Evolutionary conservation across 2,797 vertebrate genomes (phyloP), one percentile per base, ranked within the genome.

Genomic region (Protonibea diacanthus): DNA sequence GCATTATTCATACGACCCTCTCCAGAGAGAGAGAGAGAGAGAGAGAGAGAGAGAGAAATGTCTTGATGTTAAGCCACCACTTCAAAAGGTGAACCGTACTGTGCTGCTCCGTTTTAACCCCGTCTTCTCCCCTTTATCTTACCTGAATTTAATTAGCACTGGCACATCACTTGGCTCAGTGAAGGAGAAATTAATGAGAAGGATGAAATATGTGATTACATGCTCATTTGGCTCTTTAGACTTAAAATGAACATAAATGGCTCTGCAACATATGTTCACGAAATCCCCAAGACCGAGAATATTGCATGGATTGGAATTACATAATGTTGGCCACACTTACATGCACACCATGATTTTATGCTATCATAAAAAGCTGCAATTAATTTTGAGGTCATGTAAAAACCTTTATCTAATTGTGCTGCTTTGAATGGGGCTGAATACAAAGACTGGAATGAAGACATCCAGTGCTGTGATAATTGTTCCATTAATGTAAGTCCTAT

Each of bases 111-210:
- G 60, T 53, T 79, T 76, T 71, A 84, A 88, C 85, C 86, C 65
- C 13, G 49, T 71, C 77, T 9, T 25, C 44, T 79, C 60, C 51
- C 27, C 63, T 82, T 80, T 74, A 86, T 85, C 74, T 74, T 48
- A 85, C 86, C 84, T 86, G 83, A 51, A 78, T 83, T 81, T 87
- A 86, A 93, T 91, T 87, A 85, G 59, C 45, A 52, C 66, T 45
- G 76, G 71, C 83, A 71, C 51, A 76, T 86, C 61, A 52, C 47
- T 49, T 23, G 64, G 57, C 61, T 73, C 74, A 63, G 81, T 38
- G 66, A 81, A 61, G 72, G 58, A 2, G 71, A 81, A 80, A 79
- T 84, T 78, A 90, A 86, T 82, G 83, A 86, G 78, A 62, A 38
- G 72, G 75, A 72, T 83, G 76, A 84, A 87, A 91, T 62, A 38